phyloP scores from a whole-genome alignment of 2,888 invertebrate genomes.

The Drosophila koepferae region DNA sequence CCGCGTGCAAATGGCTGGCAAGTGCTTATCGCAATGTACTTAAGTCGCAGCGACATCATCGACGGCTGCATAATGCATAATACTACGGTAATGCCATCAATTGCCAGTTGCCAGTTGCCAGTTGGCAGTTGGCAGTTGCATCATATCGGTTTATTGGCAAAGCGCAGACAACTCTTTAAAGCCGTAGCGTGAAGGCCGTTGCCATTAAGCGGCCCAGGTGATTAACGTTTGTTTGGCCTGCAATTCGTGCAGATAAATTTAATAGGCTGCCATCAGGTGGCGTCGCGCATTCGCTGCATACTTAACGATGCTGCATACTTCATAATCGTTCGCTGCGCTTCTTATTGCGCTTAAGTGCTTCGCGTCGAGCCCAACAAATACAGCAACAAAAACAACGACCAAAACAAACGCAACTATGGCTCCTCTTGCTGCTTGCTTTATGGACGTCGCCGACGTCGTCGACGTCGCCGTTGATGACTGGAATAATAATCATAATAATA shows the following conservation, averaged over 20 bases:
- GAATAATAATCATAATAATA: slow-evolving; percentile 81
- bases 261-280: slow-evolving; percentile 65
- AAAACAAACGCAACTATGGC: slow-evolving; percentile 31
- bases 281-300: slow-evolving; percentile 47
- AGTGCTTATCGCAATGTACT: slow-evolving; percentile 62
- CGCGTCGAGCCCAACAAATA: slow-evolving; percentile 28
- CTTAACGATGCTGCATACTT: slow-evolving; percentile 63
- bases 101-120: slow-evolving; percentile 20
- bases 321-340: slow-evolving; percentile 63
- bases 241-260: slow-evolving; percentile 75
- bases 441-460: slow-evolving; percentile 47
- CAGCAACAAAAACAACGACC: slow-evolving; percentile 17
- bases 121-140: slow-evolving; percentile 35
- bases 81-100: slow-evolving; percentile 56
- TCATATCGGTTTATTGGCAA: slow-evolving; percentile 20
- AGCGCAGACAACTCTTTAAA: neutral
- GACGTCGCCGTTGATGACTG: slow-evolving; percentile 76
- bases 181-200: neutral
- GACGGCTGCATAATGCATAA: slow-evolving; percentile 20
- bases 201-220: slow-evolving; percentile 41
- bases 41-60: slow-evolving; percentile 33
- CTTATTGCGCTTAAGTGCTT: slow-evolving; percentile 68
- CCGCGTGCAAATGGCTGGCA: slow-evolving; percentile 59
- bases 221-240: slow-evolving; percentile 54
- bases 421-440: slow-evolving; percentile 71